Evolutionary conservation across 2,113 vertebrate genomes (phyloP), one percentile per base, ranked within the genome.

Genomic region (Dromas ardeola): DNA sequence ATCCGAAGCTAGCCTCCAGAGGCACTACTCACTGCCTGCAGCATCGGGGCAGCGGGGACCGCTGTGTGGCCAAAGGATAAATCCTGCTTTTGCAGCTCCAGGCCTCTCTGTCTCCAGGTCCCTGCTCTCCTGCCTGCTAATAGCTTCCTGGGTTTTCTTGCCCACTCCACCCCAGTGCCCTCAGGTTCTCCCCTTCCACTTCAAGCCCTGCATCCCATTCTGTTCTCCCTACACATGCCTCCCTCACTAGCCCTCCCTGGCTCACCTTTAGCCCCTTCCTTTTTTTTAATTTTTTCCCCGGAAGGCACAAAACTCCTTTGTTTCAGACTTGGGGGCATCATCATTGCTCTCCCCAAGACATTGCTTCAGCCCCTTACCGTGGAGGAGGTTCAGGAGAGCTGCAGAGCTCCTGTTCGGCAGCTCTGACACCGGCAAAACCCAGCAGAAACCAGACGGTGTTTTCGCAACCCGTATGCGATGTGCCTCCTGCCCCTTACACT

Each of bases 401-500:
- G 20, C 77, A 88, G 32, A 62, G 17, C 10, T 86, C 13, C 40
- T 34, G 10, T 86, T 83, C 38, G 52, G 52, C 40, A 63, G 9
- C n/a, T 85, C 52, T 25, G 38, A 65, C 15, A n/a, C 12, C 47
- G 5, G 10, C 3, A 71, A 95, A 83, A 61, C 8, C 16, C 19
- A 32, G 17, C 6, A 8, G 43, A 72, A 88, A 73, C 11, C 14
- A 58, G 23, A 23, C 1, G 3, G 11, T 7, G 5, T 56, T 76
- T 77, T 73, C 11, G 20, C 26, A 58, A 63, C 13, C 22, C 23
- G 3, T 18, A 36, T 36, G 34, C 0, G 3, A 47, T 0, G 0
- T 23, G 16, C 6, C 23, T 65, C 15, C 32, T 43, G 50, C 6
- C 42, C 45, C 42, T 23, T 40, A 70, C 21, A 67, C 19, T 4